These are phyloP conservation scores for Patella pellucida DNA, from an alignment of 2,888 invertebrate species.

Conservation along the genomic window DNA sequence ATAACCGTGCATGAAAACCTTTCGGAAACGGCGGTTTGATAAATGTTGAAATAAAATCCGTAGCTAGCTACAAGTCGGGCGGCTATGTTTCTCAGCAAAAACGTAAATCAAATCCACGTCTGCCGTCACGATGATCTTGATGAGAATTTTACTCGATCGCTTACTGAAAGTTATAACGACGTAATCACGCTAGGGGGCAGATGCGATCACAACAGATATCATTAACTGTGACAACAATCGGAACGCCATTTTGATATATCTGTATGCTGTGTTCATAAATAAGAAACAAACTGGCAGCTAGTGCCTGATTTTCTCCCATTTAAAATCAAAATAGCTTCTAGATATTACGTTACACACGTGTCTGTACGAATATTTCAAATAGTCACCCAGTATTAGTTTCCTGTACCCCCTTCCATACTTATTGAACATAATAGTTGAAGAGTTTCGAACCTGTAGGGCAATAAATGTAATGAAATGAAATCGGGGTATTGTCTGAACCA, in stretches of 20 bases:
- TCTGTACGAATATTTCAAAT: too few species aligned
- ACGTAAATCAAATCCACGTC: not conserved
- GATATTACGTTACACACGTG: too few species aligned
- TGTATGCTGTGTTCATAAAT: not conserved
- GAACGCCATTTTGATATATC: slow-evolving; percentile 4
- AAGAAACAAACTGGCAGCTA: not conserved
- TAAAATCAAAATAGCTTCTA: too few species aligned
- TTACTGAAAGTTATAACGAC: not conserved
- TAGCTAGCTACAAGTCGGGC: slow-evolving; percentile 6
- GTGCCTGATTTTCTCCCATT: too few species aligned
- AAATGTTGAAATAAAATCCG: slow-evolving; percentile 26
- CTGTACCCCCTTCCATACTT: too few species aligned
- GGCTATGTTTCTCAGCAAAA: slow-evolving; percentile 9
- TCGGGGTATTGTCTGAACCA: too few species aligned
- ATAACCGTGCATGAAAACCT: slow-evolving; percentile 16
- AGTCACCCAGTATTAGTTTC: too few species aligned
- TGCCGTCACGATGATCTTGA: not conserved
- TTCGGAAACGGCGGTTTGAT: slow-evolving; percentile 27
- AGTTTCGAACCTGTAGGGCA: too few species aligned
- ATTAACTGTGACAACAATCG: slow-evolving; percentile 5
- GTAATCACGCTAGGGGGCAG: slow-evolving; percentile 7
- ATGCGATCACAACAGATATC: not conserved
- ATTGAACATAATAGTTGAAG: too few species aligned
- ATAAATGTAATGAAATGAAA: too few species aligned
- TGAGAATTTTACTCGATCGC: not conserved